Conservation (phyloP, 2,113 vertebrate genomes). For the Leuciscus idus region DNA sequence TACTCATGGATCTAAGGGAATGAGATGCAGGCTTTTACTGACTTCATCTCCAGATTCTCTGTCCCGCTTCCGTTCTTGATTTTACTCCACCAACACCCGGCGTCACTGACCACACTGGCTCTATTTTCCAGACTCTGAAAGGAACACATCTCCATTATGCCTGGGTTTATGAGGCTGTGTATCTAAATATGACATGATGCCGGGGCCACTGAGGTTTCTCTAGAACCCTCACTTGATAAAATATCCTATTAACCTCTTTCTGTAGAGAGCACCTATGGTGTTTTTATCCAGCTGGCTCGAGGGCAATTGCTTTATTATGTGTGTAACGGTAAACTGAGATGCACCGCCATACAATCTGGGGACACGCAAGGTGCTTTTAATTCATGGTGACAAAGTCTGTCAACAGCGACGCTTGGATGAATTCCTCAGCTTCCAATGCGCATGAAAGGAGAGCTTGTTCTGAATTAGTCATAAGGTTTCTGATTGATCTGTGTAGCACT, state of each 20-base stretch:
- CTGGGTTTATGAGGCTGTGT: slow-evolving; percentile 29
- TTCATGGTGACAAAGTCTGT: slow-evolving; percentile 30
- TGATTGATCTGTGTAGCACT: slow-evolving; percentile 47
- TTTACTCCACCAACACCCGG: background rate
- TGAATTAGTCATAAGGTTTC: slow-evolving; percentile 50
- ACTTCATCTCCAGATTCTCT: background rate
- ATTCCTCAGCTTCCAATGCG: background rate
- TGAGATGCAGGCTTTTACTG: background rate
- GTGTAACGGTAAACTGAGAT: slow-evolving; percentile 39
- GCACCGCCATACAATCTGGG: background rate
- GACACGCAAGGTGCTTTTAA: slow-evolving; percentile 7
- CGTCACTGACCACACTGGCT: background rate
- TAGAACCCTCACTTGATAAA: slow-evolving; percentile 64
- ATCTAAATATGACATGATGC: slow-evolving; percentile 51
- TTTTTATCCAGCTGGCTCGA: slow-evolving; percentile 59
- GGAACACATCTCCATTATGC: slow-evolving; percentile 50
- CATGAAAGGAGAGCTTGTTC: background rate
- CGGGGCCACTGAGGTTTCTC: slow-evolving; percentile 47
- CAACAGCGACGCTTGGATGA: background rate
- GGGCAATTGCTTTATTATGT: slow-evolving; percentile 63
- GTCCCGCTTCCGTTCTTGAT: background rate
- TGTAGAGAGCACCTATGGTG: slow-evolving; percentile 60
- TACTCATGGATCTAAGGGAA: background rate
- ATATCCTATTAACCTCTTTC: slow-evolving; percentile 71
- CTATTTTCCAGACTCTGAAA: slow-evolving; percentile 24